Evolutionary conservation across 1,140 invertebrate genomes (phyloP), one percentile per base, ranked within the genome.

Genomic region (Zaprionus davidi): DNA sequence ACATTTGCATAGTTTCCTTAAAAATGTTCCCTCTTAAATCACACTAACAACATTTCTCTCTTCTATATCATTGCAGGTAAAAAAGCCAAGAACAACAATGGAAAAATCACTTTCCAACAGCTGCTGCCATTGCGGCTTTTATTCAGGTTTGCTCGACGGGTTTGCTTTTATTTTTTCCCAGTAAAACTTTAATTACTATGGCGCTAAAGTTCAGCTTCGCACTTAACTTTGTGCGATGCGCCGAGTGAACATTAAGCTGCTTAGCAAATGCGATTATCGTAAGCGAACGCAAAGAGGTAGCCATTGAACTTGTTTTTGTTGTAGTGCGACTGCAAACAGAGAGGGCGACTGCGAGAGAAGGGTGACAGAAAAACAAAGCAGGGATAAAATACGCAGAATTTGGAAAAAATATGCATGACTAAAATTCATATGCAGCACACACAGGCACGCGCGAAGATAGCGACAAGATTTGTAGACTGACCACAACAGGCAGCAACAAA

Each of bases 161-260:
- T 46, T 46, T 46, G 24, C 5, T 53, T 57, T 36, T 12, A 22
- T 44, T 49, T 46, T 12, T 24, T 5, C 24, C n/a, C 34, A 60
- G 55, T 71, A 71, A 81, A 87, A 88, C 74, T 88, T 88, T 88
- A 87, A 87, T 87, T 87, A 87, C 84, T 83, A 81, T 83, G 74
- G 79, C 78, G 79, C 80, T 46, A 66, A 79, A 86, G 83, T 79
- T 86, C 76, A 63, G 71, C n/a, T 46, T 46, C 46, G 79, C 72
- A 82, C 71, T 80, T 77, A 87, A 86, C 76, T 87, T 74, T 80
- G 62, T 72, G 58, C 66, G 76, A 73, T 78, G 58, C 55, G 53
- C 75, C 67, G 38, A 58, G 51, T 63, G 46, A 81, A 81, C 73
- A 78, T 87, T 87, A 87, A 86, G 83, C 83, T 46, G 79, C 83